Evolutionary conservation across 2,888 invertebrate species (phyloP).

Genomic region (Drosophila eohydei): DNA sequence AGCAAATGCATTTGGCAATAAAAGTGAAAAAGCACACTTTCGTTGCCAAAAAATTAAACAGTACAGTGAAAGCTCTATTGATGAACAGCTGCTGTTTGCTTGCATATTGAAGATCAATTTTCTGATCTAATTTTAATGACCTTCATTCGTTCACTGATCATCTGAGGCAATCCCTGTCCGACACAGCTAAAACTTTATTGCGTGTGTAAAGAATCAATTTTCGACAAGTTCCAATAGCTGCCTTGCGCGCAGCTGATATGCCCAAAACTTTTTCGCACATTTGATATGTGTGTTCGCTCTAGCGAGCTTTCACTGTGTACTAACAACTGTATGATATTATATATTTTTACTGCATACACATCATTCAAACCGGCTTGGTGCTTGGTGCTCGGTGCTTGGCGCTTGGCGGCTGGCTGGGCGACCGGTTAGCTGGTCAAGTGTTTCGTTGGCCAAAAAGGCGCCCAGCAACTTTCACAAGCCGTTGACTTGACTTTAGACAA

Average conservation of each 20-base stretch:
- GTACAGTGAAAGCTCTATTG: conserved; percentile 11
- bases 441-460: conserved; percentile 52
- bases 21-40: conserved; percentile 61
- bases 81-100: not conserved
- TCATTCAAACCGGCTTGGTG: conserved; percentile 24
- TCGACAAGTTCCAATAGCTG: not conserved
- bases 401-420: conserved; percentile 13
- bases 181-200: not conserved
- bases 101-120: not conserved
- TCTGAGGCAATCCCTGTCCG: not conserved
- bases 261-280: not conserved
- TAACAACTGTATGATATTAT: conserved; percentile 10
- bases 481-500: conserved; percentile 43
- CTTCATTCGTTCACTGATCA: not conserved
- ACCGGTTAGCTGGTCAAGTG: conserved; percentile 35
- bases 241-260: not conserved
- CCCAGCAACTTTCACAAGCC: conserved; percentile 75
- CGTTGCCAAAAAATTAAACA: conserved; percentile 54
- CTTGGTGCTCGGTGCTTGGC: not conserved
- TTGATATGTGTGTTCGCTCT: not conserved
- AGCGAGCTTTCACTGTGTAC: conserved; percentile 19
- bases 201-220: not conserved
- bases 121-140: not conserved
- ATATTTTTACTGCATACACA: conserved; percentile 12
- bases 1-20: conserved; percentile 50